A percentile compares a stretch with the other conserved stretches of the same genome.
Conservation (phyloP, 92 coral and sea anemone species). For the Chrysogorgia sp. region DNA sequence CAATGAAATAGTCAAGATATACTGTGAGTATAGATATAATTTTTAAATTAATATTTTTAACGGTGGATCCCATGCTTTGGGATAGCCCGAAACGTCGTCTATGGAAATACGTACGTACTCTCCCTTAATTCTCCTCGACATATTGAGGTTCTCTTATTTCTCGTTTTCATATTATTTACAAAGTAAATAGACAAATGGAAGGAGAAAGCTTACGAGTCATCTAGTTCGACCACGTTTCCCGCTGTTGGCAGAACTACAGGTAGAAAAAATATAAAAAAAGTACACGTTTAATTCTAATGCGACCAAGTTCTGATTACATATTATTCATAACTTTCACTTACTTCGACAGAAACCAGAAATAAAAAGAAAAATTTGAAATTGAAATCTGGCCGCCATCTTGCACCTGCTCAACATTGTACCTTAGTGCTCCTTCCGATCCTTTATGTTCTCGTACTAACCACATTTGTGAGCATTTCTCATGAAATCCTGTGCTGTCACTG, state of each 20-base stretch:
- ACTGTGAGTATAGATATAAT: too few relatives aligned
- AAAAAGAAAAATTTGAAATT: background rate
- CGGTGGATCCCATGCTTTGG: too few relatives aligned
- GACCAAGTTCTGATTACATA: background rate
- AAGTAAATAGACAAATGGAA: background rate
- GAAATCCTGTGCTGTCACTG: too few relatives aligned
- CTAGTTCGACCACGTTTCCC: constrained; percentile 55
- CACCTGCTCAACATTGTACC: background rate
- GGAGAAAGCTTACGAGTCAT: constrained; percentile 11
- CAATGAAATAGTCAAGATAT: too few relatives aligned
- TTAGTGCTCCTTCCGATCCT: background rate
- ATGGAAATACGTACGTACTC: too few relatives aligned
- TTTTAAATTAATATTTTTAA: too few relatives aligned
- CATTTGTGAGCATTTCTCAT: too few relatives aligned
- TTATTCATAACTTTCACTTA: background rate
- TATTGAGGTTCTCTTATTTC: too few relatives aligned
- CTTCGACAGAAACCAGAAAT: background rate
- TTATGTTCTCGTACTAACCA: background rate
- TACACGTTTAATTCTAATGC: too few relatives aligned
- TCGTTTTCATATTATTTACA: background rate
- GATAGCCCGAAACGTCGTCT: too few relatives aligned
- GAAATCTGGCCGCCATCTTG: background rate
- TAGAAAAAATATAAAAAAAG: background rate
- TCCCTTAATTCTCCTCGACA: too few relatives aligned
- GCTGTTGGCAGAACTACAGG: constrained; percentile 71